Percentiles rank a stretch among this genome's conserved stretches.
Conservation (phyloP, 2,113 vertebrate species). For the Phalacrocorax pelagicus region DNA sequence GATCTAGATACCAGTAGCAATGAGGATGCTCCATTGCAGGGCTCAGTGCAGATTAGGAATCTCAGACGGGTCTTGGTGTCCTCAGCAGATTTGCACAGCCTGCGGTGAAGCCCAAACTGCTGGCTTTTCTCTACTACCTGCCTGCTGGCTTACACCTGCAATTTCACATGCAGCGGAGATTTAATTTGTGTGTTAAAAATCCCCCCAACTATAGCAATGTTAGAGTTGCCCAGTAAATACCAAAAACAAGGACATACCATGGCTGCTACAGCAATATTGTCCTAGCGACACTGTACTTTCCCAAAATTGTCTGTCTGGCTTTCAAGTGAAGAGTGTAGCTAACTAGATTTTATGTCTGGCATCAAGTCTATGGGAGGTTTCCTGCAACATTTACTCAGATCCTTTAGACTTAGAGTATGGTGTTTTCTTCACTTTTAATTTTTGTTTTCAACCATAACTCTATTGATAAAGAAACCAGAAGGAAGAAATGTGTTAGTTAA, state of each 20-base stretch:
- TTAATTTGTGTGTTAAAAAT: neutral
- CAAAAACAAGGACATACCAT: neutral
- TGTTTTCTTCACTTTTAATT: neutral
- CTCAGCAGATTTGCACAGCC: neutral
- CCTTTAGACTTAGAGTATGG: neutral
- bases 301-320: neutral
- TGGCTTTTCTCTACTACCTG: neutral
- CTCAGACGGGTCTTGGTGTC: neutral
- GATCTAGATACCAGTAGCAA: neutral
- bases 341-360: neutral
- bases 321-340: neutral
- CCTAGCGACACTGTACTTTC: neutral
- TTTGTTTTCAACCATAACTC: neutral
- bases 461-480: neutral
- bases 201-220: neutral
- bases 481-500: neutral
- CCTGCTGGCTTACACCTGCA: neutral
- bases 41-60: neutral
- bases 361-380: neutral
- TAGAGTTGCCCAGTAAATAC: neutral
- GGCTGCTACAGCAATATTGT: neutral
- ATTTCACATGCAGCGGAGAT: neutral
- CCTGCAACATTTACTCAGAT: neutral
- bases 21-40: neutral
- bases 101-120: rapidly evolving